Percentiles rank a stretch among this genome's conserved stretches.
These are phyloP conservation scores for Manacus vitellinus DNA, from an alignment of 2,113 vertebrate genomes.

Conservation along the genomic window DNA sequence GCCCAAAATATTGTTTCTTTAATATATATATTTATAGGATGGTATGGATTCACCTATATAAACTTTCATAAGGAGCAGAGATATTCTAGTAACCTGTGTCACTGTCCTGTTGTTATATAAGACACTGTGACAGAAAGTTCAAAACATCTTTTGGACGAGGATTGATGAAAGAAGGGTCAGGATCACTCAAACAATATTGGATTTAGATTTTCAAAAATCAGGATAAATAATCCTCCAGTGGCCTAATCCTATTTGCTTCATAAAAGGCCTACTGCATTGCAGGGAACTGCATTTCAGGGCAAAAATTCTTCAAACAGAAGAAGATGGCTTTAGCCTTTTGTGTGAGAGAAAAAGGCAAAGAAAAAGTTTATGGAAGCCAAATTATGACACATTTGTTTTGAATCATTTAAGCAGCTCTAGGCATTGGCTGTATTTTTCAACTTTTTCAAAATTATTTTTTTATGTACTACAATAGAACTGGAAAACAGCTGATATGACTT, in stretches of 20 bases:
- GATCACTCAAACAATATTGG: not conserved
- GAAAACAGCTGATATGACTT: not conserved
- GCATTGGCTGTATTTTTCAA: not conserved
- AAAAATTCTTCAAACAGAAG: constrained; percentile 7
- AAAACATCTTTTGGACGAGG: not conserved
- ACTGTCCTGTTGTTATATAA: not conserved
- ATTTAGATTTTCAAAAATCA: constrained; percentile 28
- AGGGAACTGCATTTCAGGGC: not conserved
- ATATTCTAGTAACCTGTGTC: not conserved
- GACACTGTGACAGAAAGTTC: not conserved
- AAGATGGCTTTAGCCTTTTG: not conserved
- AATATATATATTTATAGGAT: not conserved
- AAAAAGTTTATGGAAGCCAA: not conserved
- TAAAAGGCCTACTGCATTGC: not conserved
- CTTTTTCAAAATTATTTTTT: not conserved
- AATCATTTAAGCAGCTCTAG: not conserved
- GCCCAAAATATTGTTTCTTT: not conserved
- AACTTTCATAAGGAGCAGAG: not conserved
- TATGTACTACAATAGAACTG: not conserved
- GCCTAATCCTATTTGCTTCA: constrained; percentile 38
- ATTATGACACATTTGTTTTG: not conserved
- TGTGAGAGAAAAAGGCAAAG: not conserved
- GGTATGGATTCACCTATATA: not conserved
- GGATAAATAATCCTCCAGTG: constrained; percentile 24
- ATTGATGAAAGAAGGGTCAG: not conserved